Evolutionary conservation across 2,888 invertebrate genomes (phyloP), one percentile per base, ranked within the genome.

Genomic region (Horisme vitalbata): DNA sequence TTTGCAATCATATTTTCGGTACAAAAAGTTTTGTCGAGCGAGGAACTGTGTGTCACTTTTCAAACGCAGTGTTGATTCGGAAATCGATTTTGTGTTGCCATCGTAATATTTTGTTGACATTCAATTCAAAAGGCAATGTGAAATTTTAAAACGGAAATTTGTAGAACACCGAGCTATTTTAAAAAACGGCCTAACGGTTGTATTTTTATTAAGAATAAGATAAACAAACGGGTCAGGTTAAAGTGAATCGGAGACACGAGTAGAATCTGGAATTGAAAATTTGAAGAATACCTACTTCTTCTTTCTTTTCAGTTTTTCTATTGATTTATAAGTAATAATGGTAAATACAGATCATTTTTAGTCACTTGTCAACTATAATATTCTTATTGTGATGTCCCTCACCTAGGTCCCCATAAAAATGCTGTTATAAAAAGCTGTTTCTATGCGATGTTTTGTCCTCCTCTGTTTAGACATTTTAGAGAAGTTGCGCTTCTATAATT

Each of bases 31-130:
- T 39, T 34, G 53, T 44, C 48, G 50, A 59, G 55, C 55, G 54
- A 23, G 43, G 61, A 60, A 60, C 57, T 68, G 57, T 61, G 60
- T 41, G 32, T 56, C 41, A 51, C 56, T 55, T 52, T 51, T 65
- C 54, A 49, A 68, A 65, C 63, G 63, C 65, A 65, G 65, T 71
- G 77, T 68, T 71, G 75, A 75, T 80, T 78, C 71, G 67, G 67
- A 79, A 80, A 82, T 78, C 71, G 76, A 79, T 77, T 81, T 69
- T 65, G 71, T 71, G 73, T 68, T 69, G 70, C 68, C 75, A 71
- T 75, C n/a, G n/a, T n/a, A n/a, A n/a, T n/a, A n/a, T 71, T 79
- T 82, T 83, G 82, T 83, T 83, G 82, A 83, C 77, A 75, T 81
- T 80, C 69, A 65, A 71, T 66, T 65, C 67, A 64, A 71, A 65